Conservation (phyloP, 2,113 vertebrate genomes). For the Ariopsis seemanni region DNA sequence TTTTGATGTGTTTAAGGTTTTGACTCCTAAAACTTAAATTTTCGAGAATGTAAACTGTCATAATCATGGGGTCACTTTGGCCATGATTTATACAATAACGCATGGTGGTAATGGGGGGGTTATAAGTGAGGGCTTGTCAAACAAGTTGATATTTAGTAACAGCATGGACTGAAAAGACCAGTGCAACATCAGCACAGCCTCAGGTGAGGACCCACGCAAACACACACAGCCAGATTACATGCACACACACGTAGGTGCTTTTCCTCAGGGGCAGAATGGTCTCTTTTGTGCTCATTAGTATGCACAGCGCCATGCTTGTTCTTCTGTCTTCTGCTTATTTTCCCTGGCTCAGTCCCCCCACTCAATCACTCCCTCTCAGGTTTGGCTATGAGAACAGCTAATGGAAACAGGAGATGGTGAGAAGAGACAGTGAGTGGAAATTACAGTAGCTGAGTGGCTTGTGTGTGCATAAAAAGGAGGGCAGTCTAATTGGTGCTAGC, state of each 20-base stretch:
- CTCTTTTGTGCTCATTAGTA: conserved; percentile 69
- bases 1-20: not conserved
- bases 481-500: conserved; percentile 52
- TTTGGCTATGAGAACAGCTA: conserved; percentile 29
- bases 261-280: conserved; percentile 37
- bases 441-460: conserved; percentile 35
- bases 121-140: conserved; percentile 7
- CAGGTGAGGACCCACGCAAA: conserved; percentile 49
- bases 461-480: conserved; percentile 39
- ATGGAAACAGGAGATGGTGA: conserved; percentile 45
- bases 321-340: conserved; percentile 77
- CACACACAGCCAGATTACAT: conserved; percentile 44
- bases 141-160: conserved; percentile 29
- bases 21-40: not conserved
- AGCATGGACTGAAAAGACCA: not conserved
- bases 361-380: conserved; percentile 40
- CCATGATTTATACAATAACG: not conserved
- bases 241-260: conserved; percentile 5
- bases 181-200: conserved; percentile 13
- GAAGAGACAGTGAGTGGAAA: conserved; percentile 39
- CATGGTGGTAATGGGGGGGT: too few relatives aligned
- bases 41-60: not conserved
- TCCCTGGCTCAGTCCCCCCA: conserved; percentile 59
- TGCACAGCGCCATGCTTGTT: conserved; percentile 69
- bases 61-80: not conserved